Conservation (phyloP, 2,113 vertebrate genomes). For the Malaclemys terrapin region DNA sequence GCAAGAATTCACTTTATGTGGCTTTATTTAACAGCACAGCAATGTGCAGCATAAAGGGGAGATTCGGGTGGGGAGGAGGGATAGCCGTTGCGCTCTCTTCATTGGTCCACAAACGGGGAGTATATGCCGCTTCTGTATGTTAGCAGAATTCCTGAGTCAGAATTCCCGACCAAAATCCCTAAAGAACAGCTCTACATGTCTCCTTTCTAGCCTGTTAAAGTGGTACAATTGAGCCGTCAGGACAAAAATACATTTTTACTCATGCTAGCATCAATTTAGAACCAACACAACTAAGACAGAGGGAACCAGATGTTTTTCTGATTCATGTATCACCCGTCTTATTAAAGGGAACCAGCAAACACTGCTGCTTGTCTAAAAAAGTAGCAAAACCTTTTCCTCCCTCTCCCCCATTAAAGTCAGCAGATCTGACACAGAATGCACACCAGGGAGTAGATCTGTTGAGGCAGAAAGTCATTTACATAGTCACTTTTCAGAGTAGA, state of each 20-base stretch:
- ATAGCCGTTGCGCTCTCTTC: background rate
- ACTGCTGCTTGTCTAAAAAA: background rate
- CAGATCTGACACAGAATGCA: background rate
- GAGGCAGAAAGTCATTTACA: constrained; percentile 19
- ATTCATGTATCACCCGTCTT: background rate
- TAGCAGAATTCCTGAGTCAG: background rate
- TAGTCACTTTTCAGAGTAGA: constrained; percentile 25
- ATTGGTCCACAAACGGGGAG: no score
- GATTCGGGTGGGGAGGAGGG: background rate
- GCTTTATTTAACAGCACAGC: background rate
- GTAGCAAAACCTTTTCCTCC: background rate
- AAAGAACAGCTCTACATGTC: background rate
- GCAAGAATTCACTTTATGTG: constrained; percentile 4
- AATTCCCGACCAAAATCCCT: background rate
- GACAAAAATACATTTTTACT: constrained; percentile 15
- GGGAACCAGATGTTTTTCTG: background rate
- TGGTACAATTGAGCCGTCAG: background rate
- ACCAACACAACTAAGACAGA: background rate
- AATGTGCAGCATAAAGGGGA: background rate
- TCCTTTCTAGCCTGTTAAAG: background rate
- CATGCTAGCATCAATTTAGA: background rate
- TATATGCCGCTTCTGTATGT: background rate
- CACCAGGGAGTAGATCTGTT: background rate
- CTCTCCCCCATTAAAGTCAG: background rate
- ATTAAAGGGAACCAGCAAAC: background rate